Evolutionary conservation across 2,888 invertebrate species (phyloP).

Genomic region (Melinaea menophilus): DNA sequence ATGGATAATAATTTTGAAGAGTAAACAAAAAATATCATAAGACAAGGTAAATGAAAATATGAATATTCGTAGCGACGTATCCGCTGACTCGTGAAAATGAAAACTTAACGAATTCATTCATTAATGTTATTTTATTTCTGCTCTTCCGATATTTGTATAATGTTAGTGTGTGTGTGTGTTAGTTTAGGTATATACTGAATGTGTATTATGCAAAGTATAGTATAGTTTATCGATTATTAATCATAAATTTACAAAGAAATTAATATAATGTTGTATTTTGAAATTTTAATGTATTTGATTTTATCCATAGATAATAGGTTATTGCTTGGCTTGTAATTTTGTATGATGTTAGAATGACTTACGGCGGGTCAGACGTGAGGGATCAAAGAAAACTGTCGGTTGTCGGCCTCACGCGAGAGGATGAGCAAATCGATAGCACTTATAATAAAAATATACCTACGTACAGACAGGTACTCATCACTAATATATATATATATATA

Average conservation of each 20-base stretch:
- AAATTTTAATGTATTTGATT: constrained; percentile 18
- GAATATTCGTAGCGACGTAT: constrained; percentile 12
- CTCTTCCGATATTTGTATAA: background rate
- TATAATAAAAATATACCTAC: no score
- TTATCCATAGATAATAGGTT: constrained; percentile 21
- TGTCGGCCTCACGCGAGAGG: background rate
- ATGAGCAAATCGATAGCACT: no score
- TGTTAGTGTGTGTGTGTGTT: no score
- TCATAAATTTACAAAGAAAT: background rate
- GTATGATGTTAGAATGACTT: constrained; percentile 22
- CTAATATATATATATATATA: no score
- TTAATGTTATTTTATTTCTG: background rate
- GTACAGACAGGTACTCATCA: no score
- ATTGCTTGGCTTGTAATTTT: constrained; percentile 28
- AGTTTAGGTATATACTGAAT: background rate
- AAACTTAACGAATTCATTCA: constrained; percentile 25
- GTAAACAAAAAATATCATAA: constrained; percentile 11
- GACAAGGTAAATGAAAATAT: constrained; percentile 1
- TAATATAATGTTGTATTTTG: background rate
- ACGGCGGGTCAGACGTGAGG: constrained; percentile 26
- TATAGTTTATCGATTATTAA: no score
- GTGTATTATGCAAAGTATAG: background rate
- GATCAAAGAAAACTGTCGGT: constrained; percentile 18
- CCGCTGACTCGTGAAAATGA: constrained; percentile 28
- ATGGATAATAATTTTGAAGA: background rate